Base-by-base conservation (phyloP, 2,797 vertebrate species). In the Gobionotothen gibberifrons region DNA sequence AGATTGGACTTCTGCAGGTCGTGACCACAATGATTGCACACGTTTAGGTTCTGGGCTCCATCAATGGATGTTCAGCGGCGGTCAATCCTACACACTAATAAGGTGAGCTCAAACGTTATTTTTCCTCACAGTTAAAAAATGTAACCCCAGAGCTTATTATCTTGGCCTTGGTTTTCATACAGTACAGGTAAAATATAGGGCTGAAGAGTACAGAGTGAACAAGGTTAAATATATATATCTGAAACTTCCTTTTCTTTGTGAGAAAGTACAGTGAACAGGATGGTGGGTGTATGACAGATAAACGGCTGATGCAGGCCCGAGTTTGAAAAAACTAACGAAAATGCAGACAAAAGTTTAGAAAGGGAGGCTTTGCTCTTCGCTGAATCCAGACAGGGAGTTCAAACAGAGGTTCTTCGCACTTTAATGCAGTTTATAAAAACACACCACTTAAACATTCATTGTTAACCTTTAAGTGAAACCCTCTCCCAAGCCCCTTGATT, bases 401-500 rank as follows among this genome's bases (percentile, higher is more conserved):
- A 58, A 16, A 1, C 46, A 0, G n/a, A 0, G 22, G 12, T 22
- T 32, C 13, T 46, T 22, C 17, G 22, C 21, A n/a, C 43, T 63
- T 16, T 0, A 3, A 58, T 69, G 22, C 32, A 53, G 46, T 65
- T 79, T 32, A 36, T 40, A 43, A 47, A 74, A 71, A 61, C 49
- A 43, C 15, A 72, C 7, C 39, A 2, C 5, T 71, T 43, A 58
- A 82, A 73, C 36, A 55, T 61, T 2, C 1, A 73, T 64, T 44
- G 46, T 32, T 36, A 32, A 16, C 55, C 56, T 79, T 64, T 72
- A 2, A 63, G 32, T 1, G 8, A 3, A 48, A 58, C 26, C 51
- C 29, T 46, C 69, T 59, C 70, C 44, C 53, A 12, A 61, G 55
- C 12, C 14, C 43, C 62, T 26, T 86, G 36, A 78, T 77, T 63